Percentiles rank a stretch among this genome's conserved stretches.
These are phyloP conservation scores for Acanthurus leucopareius DNA, from an alignment of 2,797 vertebrate species.

Conservation along the genomic window DNA sequence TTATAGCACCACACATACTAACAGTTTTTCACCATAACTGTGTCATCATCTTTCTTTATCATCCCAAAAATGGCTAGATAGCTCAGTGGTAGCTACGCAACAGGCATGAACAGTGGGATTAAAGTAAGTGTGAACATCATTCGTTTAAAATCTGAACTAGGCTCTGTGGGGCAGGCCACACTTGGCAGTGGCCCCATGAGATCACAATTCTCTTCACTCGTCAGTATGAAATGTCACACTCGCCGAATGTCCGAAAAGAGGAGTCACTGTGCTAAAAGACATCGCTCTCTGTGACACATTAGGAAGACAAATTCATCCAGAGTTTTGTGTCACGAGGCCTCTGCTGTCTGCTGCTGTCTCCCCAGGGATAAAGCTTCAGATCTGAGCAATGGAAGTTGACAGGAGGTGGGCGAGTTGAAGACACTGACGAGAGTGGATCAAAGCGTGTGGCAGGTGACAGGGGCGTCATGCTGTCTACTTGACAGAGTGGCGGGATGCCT, in stretches of 20 bases:
- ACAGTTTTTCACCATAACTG: neutral
- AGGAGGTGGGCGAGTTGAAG: constrained; percentile 61
- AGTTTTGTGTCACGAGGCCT: constrained; percentile 48
- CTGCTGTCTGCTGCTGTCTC: constrained; percentile 46
- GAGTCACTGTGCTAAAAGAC: constrained; percentile 44
- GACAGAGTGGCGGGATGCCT: constrained; percentile 29
- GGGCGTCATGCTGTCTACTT: constrained; percentile 45
- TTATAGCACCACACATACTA: neutral
- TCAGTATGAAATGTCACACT: constrained; percentile 49
- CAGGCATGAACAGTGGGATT: neutral
- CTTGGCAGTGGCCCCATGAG: constrained; percentile 30
- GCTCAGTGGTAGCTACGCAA: neutral
- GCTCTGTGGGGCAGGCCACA: neutral
- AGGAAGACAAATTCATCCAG: constrained; percentile 58
- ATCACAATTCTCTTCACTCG: constrained; percentile 35
- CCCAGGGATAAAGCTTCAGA: constrained; percentile 50
- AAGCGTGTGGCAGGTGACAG: constrained; percentile 73
- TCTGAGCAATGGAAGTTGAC: constrained; percentile 66
- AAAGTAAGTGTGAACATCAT: neutral
- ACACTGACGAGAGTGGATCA: constrained; percentile 61
- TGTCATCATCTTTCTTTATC: neutral
- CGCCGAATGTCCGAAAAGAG: constrained; percentile 41
- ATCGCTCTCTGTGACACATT: constrained; percentile 54
- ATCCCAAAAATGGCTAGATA: neutral
- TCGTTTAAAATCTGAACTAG: constrained; percentile 30